Evolutionary conservation across 23 tunicate species (phyloP).

Genomic region (Diplosoma virens): DNA sequence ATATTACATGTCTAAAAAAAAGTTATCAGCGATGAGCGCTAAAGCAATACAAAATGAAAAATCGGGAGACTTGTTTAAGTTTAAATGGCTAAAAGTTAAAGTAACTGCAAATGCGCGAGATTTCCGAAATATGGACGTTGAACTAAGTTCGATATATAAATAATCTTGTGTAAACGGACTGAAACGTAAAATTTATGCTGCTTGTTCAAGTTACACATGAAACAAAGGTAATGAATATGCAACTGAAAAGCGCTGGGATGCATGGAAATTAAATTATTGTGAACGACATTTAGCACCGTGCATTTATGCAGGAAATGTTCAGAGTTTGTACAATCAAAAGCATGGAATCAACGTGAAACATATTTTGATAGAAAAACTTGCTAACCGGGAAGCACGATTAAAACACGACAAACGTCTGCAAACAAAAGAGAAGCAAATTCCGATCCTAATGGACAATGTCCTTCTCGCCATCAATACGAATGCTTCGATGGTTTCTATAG

Average conservation of each 20-base stretch:
- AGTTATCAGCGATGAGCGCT: too few relatives aligned
- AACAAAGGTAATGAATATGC: conserved; percentile 10
- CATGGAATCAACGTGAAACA: background rate
- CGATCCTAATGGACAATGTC: conserved; percentile 5
- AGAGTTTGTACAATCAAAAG: background rate
- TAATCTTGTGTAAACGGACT: conserved; percentile 8
- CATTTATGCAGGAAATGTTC: conserved; percentile 5
- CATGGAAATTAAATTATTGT: conserved; percentile 10
- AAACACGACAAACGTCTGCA: too few relatives aligned
- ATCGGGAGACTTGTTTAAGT: background rate
- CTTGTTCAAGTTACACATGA: background rate
- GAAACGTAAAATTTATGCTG: conserved; percentile 7
- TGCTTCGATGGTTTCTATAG: background rate
- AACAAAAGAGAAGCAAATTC: conserved; percentile 3
- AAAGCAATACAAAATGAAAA: background rate
- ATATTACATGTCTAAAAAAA: too few relatives aligned
- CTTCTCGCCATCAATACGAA: too few relatives aligned
- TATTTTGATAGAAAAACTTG: too few relatives aligned
- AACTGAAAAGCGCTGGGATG: conserved; percentile 3
- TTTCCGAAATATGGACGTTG: background rate
- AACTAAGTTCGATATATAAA: too few relatives aligned
- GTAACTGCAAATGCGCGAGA: conserved; percentile 10
- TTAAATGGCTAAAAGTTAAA: background rate
- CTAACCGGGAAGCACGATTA: too few relatives aligned
- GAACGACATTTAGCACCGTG: background rate